Base-by-base conservation (phyloP, 2,888 invertebrate species). In the Limenitis camilla region DNA sequence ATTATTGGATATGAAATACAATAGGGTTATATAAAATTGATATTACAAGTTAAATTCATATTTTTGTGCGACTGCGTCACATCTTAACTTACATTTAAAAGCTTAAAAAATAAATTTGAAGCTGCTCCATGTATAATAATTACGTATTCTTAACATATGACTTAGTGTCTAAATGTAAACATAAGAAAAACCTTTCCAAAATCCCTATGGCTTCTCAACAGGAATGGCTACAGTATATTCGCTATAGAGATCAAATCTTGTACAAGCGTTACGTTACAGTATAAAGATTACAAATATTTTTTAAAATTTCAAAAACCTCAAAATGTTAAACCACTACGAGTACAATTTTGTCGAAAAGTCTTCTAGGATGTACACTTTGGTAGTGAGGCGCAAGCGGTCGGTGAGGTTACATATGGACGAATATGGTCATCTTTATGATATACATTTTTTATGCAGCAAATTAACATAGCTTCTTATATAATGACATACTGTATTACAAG, bases 111-210 rank as follows among this genome's bases (percentile, higher is more conserved):
- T 36, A 36, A n/a, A 36, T 10, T 36, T 36, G 6, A 36, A 36
- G 5, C 35, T 6, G 35, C n/a, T 2, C 10, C n/a, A 10, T 6
- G 9, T 36, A 36, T 10, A n/a, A n/a, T 19, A 19, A 19, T 19
- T 19, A 19, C 19, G 19, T 19, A 19, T 3, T 19, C 3, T 2
- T 19, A 2, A 19, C 3, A 19, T 19, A 19, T 19, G 19, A 19
- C 19, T 19, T 19, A 19, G 19, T 19, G 19, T 19, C 19, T 19
- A 19, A 19, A 19, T 19, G 2, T 49, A 60, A 48, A 52, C 45
- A 73, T 59, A 56, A 60, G 56, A 44, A 58, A 56, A 63, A 66
- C 64, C 48, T 44, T 44, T 46, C 65, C 63, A 62, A 66, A 70
- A 65, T 59, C 36, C 19, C 41, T 40, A 47, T 38, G 6, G 30